A percentile compares a stretch with the other conserved stretches of the same genome.
These are phyloP conservation scores for Grapholita molesta DNA, from an alignment of 1,140 invertebrate species.

Conservation along the genomic window DNA sequence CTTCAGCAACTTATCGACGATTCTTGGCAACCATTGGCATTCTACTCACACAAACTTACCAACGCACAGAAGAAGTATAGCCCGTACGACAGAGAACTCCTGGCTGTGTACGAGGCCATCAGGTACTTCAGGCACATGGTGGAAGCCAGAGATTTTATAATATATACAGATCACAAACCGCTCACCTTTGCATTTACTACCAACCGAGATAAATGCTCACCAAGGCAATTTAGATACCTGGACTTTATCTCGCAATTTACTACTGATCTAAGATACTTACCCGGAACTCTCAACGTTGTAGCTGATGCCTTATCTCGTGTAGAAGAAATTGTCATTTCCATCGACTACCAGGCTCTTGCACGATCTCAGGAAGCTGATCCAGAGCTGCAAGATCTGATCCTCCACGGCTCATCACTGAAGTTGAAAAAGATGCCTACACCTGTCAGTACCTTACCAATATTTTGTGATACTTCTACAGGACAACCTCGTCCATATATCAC, in stretches of 20 bases:
- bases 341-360: constrained; percentile 24
- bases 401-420: neutral
- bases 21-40: constrained; percentile 28
- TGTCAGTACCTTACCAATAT: constrained; percentile 1
- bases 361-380: constrained; percentile 30
- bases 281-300: constrained; percentile 35
- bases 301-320: constrained; percentile 35
- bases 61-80: constrained; percentile 15
- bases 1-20: constrained; percentile 2
- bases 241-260: constrained; percentile 42
- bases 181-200: too few relatives aligned
- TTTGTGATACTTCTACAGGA: constrained; percentile 16
- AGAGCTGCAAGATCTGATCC: constrained; percentile 29
- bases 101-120: constrained; percentile 19
- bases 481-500: constrained; percentile 27
- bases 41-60: constrained; percentile 13
- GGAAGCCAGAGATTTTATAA: too few relatives aligned
- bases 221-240: constrained; percentile 25
- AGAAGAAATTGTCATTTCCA: neutral
- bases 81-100: constrained; percentile 13
- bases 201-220: too few relatives aligned
- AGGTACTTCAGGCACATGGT: too few relatives aligned
- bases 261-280: constrained; percentile 41
- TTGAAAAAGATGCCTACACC: neutral
- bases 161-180: too few relatives aligned